Evolutionary conservation across 2,888 invertebrate species (phyloP).

Genomic region (Diadegma fenestrale): DNA sequence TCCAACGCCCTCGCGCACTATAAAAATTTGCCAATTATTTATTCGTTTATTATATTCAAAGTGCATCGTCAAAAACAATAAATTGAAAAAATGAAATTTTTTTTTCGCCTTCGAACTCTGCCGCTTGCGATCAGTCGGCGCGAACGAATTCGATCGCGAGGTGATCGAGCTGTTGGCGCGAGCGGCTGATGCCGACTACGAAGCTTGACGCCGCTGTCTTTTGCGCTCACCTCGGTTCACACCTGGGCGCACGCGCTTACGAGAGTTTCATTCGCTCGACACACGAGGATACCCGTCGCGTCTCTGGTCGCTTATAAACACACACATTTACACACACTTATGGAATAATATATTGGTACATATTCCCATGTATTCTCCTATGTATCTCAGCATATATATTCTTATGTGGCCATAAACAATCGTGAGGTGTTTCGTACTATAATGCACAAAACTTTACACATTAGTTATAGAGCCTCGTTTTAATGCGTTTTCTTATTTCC

Average conservation of each 20-base stretch:
- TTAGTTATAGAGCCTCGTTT: conserved; percentile 2
- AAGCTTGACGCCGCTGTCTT: conserved; percentile 76
- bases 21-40: background rate
- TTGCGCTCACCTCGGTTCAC: conserved; percentile 72
- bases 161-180: conserved; percentile 77
- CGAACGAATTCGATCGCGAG: conserved; percentile 18
- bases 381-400: background rate
- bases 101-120: background rate
- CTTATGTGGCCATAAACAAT: conserved; percentile 12
- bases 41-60: background rate
- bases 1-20: background rate
- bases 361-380: conserved; percentile 6
- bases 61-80: background rate
- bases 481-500: background rate
- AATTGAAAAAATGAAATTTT: background rate
- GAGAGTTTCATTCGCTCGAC: conserved; percentile 35
- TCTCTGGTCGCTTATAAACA: background rate
- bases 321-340: conserved; percentile 1
- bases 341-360: conserved; percentile 7
- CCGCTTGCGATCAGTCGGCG: background rate
- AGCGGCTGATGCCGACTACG: conserved; percentile 82
- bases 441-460: conserved; percentile 14
- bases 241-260: conserved; percentile 81
- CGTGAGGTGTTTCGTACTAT: background rate
- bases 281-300: conserved; percentile 42